Conservation (phyloP, 2,797 vertebrate species). For the Callimico goeldii region DNA sequence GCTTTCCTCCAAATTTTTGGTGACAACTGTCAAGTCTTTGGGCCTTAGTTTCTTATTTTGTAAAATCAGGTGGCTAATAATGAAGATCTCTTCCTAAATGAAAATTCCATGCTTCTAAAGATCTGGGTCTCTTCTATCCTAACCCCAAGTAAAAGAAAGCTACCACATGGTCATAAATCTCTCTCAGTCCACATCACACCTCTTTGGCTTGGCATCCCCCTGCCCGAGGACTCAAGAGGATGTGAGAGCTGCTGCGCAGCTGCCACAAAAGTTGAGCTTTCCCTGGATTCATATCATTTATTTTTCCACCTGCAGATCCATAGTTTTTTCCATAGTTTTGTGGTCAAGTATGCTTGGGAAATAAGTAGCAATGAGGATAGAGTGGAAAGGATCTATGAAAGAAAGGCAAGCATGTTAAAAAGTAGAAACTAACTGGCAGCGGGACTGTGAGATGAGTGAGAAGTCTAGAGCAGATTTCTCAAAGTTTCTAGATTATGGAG, state of each 20-base stretch:
- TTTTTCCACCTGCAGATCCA: neutral
- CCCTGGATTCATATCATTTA: neutral
- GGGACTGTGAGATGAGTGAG: neutral
- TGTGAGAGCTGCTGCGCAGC: neutral
- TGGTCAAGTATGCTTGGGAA: constrained; percentile 18
- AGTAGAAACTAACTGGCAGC: neutral
- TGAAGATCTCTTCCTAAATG: neutral
- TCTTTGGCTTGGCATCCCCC: neutral
- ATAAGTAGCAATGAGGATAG: neutral
- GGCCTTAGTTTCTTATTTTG: constrained; percentile 29
- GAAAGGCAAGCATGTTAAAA: neutral
- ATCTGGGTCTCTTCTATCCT: neutral
- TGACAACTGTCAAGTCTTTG: neutral
- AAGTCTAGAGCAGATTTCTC: neutral
- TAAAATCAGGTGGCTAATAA: neutral
- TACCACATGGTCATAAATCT: neutral
- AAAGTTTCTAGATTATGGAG: neutral
- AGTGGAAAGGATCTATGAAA: neutral
- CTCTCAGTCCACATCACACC: neutral
- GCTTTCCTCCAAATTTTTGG: neutral
- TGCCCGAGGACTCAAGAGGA: neutral
- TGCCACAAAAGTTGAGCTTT: neutral
- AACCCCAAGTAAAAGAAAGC: neutral
- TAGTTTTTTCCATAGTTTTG: neutral
- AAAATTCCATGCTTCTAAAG: constrained; percentile 34